Evolutionary conservation across 2,113 vertebrate species (phyloP).

Genomic region (Pleuronectes platessa): DNA sequence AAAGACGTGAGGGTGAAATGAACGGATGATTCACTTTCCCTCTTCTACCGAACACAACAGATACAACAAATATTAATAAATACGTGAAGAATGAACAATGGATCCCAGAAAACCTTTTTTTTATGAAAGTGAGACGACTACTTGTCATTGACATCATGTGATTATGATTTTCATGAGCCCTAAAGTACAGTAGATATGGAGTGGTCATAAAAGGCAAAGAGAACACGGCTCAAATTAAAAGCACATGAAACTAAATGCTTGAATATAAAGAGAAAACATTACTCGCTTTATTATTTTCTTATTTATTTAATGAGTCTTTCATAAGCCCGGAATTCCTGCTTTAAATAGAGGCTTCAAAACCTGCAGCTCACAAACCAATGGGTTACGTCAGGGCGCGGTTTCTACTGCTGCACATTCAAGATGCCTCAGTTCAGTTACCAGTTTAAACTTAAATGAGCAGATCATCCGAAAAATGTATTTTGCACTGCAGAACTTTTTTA

Average conservation of each 20-base stretch:
- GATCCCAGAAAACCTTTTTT: conserved; percentile 14
- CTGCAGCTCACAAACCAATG: no score
- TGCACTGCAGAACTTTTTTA: neutral
- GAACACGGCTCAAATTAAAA: conserved; percentile 16
- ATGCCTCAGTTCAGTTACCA: no score
- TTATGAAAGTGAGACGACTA: conserved; percentile 18
- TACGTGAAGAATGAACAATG: conserved; percentile 23
- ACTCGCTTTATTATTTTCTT: neutral
- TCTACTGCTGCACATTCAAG: no score
- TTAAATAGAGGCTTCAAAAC: no score
- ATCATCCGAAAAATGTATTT: no score
- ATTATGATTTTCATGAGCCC: conserved; percentile 37
- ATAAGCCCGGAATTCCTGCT: neutral
- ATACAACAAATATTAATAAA: neutral
- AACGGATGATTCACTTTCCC: neutral
- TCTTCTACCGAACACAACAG: neutral
- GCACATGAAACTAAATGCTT: neutral
- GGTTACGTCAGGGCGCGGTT: no score
- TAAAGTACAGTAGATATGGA: conserved; percentile 27
- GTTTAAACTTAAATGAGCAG: no score
- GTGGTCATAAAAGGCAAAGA: conserved; percentile 23
- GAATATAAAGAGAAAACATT: neutral
- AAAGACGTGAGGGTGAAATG: neutral
- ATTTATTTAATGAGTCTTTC: neutral
- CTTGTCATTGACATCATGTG: conserved; percentile 18